These are phyloP conservation scores for Oasisia sp. DNA, from an alignment of 2,888 invertebrate species.

Conservation along the genomic window DNA sequence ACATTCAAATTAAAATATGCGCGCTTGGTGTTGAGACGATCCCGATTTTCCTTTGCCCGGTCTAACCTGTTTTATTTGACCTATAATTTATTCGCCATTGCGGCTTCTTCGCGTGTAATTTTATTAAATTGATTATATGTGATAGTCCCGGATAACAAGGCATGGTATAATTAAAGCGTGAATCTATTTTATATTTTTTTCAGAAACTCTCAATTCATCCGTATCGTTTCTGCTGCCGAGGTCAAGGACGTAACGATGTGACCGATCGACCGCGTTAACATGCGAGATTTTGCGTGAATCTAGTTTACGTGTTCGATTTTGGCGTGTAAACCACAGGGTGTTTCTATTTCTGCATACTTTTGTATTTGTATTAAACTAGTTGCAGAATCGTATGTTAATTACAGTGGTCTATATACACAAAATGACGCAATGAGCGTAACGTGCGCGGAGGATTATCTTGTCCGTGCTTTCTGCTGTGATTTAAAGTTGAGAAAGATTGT, in stretches of 20 bases:
- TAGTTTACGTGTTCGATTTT: constrained; percentile 10
- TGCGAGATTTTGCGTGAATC: constrained; percentile 12
- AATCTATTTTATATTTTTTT: background rate
- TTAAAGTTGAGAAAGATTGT: constrained; percentile 17
- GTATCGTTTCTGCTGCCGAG: constrained; percentile 12
- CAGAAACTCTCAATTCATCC: constrained; percentile 17
- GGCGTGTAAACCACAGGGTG: constrained; percentile 6
- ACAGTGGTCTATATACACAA: background rate
- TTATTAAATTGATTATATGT: background rate
- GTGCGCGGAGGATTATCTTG: background rate
- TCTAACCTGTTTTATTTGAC: background rate
- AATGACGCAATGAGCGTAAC: constrained; percentile 13
- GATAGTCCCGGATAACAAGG: background rate
- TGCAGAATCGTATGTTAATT: background rate
- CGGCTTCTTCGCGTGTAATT: background rate
- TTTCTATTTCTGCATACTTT: constrained; percentile 6
- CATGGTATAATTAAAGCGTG: background rate
- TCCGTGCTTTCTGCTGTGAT: constrained; percentile 6
- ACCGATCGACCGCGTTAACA: constrained; percentile 17
- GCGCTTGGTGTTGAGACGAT: background rate
- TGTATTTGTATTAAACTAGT: constrained; percentile 9
- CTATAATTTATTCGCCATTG: background rate
- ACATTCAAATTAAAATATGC: too few relatives aligned
- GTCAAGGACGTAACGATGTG: constrained; percentile 17
- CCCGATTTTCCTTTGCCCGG: background rate